Base-by-base conservation (phyloP, 1,140 invertebrate genomes). In the Zophobas morio region DNA sequence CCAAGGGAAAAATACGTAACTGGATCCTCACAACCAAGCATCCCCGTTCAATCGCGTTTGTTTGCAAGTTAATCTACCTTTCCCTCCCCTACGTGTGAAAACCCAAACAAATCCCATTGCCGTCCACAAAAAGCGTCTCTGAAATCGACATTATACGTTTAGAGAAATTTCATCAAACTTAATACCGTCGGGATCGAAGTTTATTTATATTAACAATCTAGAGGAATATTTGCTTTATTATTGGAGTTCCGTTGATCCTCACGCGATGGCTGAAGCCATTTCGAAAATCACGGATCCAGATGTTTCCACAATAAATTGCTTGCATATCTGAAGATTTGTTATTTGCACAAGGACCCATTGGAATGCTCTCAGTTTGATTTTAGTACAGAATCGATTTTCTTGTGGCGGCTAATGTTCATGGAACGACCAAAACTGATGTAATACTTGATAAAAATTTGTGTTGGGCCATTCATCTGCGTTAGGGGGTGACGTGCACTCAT, bases 131-230 rank as follows among this genome's bases (percentile, higher is more conserved):
- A 20, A 20, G 20, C 42, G 3, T 46, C 42, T 8, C 6, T 46
- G 3, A 46, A 46, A 53, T 6, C 49, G 54, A 57, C 54, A 35
- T 34, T 33, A 57, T 57, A 57, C 32, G 34, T 57, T 57, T 35
- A 3, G 4, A 33, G 37, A 66, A 66, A 66, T 66, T 66, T 66
- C 60, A 66, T 66, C 60, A 32, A 32, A 66, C 60, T 66, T 66
- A 66, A 66, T 66, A 39, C 51, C 36, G 51, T 34, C 70, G 70
- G 32, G 71, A 73, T 73, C 71, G 71, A 73, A 73, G 54, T 73
- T 73, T 73, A 73, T 73, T 73, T 73, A 73, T 73, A 73, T 73
- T 73, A 73, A 73, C 71, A 73, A 73, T 73, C 39, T 49, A 51
- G 66, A 47, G 49, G 51, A 73, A 73, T 73, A 73, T 73, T 73